Evolutionary conservation across 2,113 vertebrate species (phyloP).

Genomic region (Heterotilapia buettikoferi): DNA sequence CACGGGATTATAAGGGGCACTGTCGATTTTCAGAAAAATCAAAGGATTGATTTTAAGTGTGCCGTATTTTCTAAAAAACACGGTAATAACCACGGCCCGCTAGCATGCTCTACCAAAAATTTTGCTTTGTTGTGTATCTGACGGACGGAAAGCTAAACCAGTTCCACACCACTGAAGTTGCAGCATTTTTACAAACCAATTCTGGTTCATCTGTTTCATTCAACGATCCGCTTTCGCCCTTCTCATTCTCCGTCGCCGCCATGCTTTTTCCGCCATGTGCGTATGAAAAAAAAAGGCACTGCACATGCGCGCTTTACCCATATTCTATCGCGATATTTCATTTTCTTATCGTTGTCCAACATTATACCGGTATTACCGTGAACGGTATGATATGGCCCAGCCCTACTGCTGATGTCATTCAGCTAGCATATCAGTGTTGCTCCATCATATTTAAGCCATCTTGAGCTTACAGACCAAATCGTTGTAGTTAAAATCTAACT

Average conservation of each 20-base stretch:
- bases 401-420: not conserved
- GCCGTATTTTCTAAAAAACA: too few relatives aligned
- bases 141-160: too few relatives aligned
- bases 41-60: too few relatives aligned
- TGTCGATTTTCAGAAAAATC: fast-evolving
- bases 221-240: fast-evolving
- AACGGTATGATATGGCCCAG: not conserved
- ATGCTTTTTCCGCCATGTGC: not conserved
- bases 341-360: not conserved
- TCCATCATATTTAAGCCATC: not conserved
- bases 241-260: fast-evolving
- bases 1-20: fast-evolving
- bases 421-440: too few relatives aligned
- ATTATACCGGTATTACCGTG: not conserved
- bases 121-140: too few relatives aligned
- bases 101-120: too few relatives aligned
- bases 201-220: fast-evolving
- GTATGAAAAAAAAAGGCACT: not conserved
- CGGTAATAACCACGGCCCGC: too few relatives aligned
- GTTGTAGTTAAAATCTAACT: not conserved
- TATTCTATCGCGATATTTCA: not conserved
- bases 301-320: fast-evolving
- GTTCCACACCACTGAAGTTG: too few relatives aligned
- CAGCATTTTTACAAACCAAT: not conserved
- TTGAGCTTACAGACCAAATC: not conserved